phyloP scores from a whole-genome alignment of 1,140 invertebrate species.

The Zaprionus tsacasi region DNA sequence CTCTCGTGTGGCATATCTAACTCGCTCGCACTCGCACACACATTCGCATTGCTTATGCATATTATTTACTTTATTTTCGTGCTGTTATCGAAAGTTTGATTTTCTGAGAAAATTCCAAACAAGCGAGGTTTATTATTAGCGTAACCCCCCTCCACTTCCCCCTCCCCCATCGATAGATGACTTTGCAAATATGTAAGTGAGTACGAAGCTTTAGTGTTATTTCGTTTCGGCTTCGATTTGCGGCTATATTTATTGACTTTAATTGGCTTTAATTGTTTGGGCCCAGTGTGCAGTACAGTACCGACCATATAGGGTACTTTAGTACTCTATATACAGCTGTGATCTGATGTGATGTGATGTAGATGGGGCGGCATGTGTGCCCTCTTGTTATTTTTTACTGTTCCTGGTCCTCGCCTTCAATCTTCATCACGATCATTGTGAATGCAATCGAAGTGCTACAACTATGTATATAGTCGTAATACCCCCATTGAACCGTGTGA shows the following conservation, averaged over 20 bases:
- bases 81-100: slow-evolving; percentile 7
- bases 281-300: slow-evolving; percentile 3
- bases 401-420: slow-evolving; percentile 7
- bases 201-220: not conserved
- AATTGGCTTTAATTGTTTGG: slow-evolving; percentile 74
- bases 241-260: slow-evolving; percentile 68
- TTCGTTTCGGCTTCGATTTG: slow-evolving; percentile 14
- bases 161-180: not conserved
- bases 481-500: slow-evolving; percentile 39
- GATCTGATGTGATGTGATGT: not conserved
- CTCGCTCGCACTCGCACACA: not conserved
- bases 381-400: not conserved
- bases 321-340: not conserved
- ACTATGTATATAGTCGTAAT: not conserved
- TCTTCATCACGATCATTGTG: slow-evolving; percentile 39
- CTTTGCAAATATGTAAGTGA: not conserved
- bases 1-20: slow-evolving; percentile 35
- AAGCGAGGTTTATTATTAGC: slow-evolving; percentile 2
- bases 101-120: slow-evolving; percentile 4
- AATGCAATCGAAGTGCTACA: slow-evolving; percentile 30
- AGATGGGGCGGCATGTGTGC: slow-evolving; percentile 1
- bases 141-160: too few relatives aligned
- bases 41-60: not conserved
- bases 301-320: not conserved
- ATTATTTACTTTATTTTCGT: slow-evolving; percentile 8